phyloP scores from a whole-genome alignment of 2,113 vertebrate species.

The Cervus canadensis region DNA sequence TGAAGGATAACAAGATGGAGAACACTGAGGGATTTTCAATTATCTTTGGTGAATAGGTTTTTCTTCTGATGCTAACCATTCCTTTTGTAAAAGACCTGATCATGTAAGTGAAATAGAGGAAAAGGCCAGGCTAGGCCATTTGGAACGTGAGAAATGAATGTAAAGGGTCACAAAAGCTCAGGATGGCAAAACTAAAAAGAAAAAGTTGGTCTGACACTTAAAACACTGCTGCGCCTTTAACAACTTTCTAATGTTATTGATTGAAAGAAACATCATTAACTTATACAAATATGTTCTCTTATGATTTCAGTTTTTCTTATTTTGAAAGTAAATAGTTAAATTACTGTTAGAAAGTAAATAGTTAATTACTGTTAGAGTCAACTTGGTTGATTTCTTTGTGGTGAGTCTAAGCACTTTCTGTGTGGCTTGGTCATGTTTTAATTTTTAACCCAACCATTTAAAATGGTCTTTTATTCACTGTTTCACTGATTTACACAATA shows the following conservation, averaged over 20 bases:
- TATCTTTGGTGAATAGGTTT: conserved; percentile 60
- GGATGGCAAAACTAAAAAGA: neutral
- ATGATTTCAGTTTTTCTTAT: neutral
- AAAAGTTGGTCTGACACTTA: neutral
- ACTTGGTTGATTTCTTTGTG: neutral
- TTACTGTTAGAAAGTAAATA: neutral
- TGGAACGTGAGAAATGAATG: conserved; percentile 35
- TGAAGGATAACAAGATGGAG: conserved; percentile 16
- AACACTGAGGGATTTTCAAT: conserved; percentile 63
- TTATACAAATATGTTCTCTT: neutral
- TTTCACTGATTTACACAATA: neutral
- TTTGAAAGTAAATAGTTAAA: neutral
- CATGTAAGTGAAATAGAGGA: conserved; percentile 25
- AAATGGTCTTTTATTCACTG: neutral
- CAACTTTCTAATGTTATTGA: neutral
- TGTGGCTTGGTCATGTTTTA: neutral
- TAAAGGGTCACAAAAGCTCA: conserved; percentile 28
- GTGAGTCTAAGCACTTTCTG: neutral
- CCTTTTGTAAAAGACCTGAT: conserved; percentile 19
- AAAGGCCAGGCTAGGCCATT: neutral
- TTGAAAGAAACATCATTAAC: neutral
- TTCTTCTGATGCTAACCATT: conserved; percentile 54
- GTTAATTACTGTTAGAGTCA: neutral
- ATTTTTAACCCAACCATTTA: neutral
- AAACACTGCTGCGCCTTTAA: neutral